phyloP scores from a whole-genome alignment of 2,888 invertebrate genomes.

The Drosophila ochracea region DNA sequence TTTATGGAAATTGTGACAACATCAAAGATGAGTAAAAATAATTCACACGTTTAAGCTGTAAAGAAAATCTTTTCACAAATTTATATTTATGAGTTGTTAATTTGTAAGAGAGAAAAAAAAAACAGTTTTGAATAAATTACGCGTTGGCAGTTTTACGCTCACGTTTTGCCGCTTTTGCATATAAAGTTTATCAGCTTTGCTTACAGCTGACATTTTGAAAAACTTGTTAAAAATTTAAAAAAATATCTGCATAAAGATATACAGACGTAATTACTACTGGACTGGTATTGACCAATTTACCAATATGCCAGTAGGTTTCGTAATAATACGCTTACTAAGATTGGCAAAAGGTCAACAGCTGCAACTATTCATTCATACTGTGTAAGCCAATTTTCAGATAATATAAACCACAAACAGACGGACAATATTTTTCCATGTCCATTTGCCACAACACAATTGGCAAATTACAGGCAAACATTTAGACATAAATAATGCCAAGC shows the following conservation, averaged over 20 bases:
- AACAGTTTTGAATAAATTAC: conserved; percentile 5
- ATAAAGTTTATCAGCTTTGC: not conserved
- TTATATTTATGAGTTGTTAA: not conserved
- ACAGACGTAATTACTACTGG: conserved; percentile 9
- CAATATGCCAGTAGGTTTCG: conserved; percentile 10
- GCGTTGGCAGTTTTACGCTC: conserved; percentile 4
- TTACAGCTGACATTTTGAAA: conserved; percentile 20
- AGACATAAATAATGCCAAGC: conserved; percentile 26
- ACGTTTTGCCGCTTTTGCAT: conserved; percentile 8
- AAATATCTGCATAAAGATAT: not conserved
- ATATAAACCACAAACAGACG: not conserved
- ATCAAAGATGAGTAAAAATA: not conserved
- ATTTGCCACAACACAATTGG: conserved; percentile 31
- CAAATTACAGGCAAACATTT: conserved; percentile 45
- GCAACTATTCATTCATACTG: conserved; percentile 5
- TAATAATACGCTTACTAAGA: conserved; percentile 9
- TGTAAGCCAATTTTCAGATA: not conserved
- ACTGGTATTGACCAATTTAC: conserved; percentile 15
- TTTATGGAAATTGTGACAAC: not conserved
- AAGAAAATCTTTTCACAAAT: not conserved
- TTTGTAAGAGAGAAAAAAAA: not conserved
- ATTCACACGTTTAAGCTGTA: not conserved
- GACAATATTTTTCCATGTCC: conserved; percentile 7
- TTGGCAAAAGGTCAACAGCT: conserved; percentile 40
- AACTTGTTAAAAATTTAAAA: conserved; percentile 4